These are phyloP conservation scores for Mizuhopecten yessoensis DNA, from an alignment of 1,140 invertebrate genomes.

Conservation along the genomic window DNA sequence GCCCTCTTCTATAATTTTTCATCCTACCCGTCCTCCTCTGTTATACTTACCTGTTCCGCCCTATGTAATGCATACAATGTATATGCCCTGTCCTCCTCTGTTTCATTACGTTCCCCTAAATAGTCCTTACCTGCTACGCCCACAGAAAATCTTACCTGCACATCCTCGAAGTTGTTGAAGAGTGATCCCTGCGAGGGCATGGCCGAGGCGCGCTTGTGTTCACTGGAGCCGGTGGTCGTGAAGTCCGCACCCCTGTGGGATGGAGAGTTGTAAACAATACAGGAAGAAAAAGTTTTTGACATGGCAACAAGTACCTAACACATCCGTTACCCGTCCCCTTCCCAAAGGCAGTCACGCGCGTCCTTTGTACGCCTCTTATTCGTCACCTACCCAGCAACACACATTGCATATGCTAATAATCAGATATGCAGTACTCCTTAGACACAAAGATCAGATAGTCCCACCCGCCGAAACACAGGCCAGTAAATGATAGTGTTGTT, in stretches of 20 bases:
- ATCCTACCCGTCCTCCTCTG: too few relatives aligned
- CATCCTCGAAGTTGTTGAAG: constrained; percentile 83
- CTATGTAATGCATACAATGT: too few relatives aligned
- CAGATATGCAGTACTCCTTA: not conserved
- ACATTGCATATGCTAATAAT: not conserved
- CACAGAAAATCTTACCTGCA: constrained; percentile 73
- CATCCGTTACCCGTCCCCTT: not conserved
- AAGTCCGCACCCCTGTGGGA: constrained; percentile 76
- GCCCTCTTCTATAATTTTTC: too few relatives aligned
- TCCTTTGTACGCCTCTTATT: not conserved
- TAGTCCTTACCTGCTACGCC: too few relatives aligned
- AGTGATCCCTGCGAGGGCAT: constrained; percentile 82
- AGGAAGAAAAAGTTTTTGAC: constrained; percentile 71
- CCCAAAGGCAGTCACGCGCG: not conserved
- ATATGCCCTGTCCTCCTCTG: too few relatives aligned
- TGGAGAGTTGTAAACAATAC: constrained; percentile 75
- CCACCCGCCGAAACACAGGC: too few relatives aligned
- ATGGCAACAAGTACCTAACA: constrained; percentile 43
- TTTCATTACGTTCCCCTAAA: too few relatives aligned
- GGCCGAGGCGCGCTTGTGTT: constrained; percentile 77
- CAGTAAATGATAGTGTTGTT: not conserved
- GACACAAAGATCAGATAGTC: not conserved
- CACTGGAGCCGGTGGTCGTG: constrained; percentile 65
- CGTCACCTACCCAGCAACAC: not conserved
- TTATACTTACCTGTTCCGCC: too few relatives aligned